Base-by-base conservation (phyloP, 1,140 invertebrate genomes). In the Scaptomyza montana region DNA sequence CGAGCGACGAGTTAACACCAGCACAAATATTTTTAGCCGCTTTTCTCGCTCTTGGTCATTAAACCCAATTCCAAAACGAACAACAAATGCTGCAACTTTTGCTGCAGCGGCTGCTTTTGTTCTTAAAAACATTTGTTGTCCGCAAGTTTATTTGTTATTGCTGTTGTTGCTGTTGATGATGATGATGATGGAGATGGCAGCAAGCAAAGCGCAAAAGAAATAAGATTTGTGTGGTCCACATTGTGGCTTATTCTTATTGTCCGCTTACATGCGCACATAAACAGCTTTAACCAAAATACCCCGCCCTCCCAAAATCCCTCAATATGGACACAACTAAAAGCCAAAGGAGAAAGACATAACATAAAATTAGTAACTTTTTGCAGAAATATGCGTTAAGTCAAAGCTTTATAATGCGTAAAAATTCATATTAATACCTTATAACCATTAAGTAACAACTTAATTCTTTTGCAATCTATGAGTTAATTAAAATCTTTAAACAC, bases 21-120 rank as follows among this genome's bases (percentile, higher is more conserved):
- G 33, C 68, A 76, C 63, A 76, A 77, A 82, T 87, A 82, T 87
- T 82, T 86, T 89, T 87, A 87, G 82, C 72, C 73, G 57, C 63
- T 62, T 87, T 78, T 54, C 76, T 70, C 8, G 8, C 8, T 36
- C 45, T 60, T 78, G 82, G 82, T 87, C 82, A 82, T 82, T 86
- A 86, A 86, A 86, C 82, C 64, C 67, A 76, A 82, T 78, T 78
- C 59, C 60, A 16, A 64, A 80, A 63, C 60, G 61, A 49, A 47
- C 46, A 43, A 28, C 21, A 51, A 51, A 51, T 51, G 43, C 65
- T 43, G 19, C 61, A 54, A 66, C 39, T 49, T 25, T 51, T 30
- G 53, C 16, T 68, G 70, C 82, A 68, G 41, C 47, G 71, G 64
- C 63, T 56, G 76, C 82, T 87, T 80, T 86, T 87, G 78, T 86